Base-by-base conservation (phyloP, 2,888 invertebrate genomes). In the Acrobasis consociella region DNA sequence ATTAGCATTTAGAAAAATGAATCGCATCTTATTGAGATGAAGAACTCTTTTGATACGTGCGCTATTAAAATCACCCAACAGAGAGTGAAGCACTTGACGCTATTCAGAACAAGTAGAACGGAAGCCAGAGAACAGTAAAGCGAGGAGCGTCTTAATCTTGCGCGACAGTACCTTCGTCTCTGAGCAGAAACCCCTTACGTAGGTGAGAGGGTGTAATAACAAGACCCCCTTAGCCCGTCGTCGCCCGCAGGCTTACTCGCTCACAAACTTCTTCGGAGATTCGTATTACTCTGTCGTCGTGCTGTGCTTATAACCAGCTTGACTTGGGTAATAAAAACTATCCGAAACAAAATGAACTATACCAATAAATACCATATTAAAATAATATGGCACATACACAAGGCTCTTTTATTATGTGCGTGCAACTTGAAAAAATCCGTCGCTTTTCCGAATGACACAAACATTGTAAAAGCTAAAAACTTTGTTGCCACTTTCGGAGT, bases 191-290 rank as follows among this genome's bases (percentile, higher is more conserved):
- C 85, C 85, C 84, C 88, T 86, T 86, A 83, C 87, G 85, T 89
- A 88, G 90, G 89, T 88, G 90, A 90, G 87, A 89, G 89, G 88
- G 91, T 89, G 90, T 89, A 89, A 89, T 91, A 91, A 91, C 89
- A 90, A 86, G 86, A 85, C 82, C 74, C 74, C 72, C 69, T 76
- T 80, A 72, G 78, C 81, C 83, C 76, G 74, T 78, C 77, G 78
- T 80, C 83, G 83, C 83, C 82, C 82, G 77, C 85, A 76, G 72
- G 75, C 80, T 81, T 79, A 74, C 82, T 74, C 82, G 85, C 80
- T 87, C 75, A 80, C 85, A 86, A 89, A 90, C 85, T 91, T 89
- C 77, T 76, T 78, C 83, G 68, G 79, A 86, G 87, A 89, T 87
- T 86, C 85, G 83, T 85, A 89, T 89, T 91, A 88, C 86, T 82